Conservation (phyloP, 2,113 vertebrate species). For the Typhlomys cinereus region DNA sequence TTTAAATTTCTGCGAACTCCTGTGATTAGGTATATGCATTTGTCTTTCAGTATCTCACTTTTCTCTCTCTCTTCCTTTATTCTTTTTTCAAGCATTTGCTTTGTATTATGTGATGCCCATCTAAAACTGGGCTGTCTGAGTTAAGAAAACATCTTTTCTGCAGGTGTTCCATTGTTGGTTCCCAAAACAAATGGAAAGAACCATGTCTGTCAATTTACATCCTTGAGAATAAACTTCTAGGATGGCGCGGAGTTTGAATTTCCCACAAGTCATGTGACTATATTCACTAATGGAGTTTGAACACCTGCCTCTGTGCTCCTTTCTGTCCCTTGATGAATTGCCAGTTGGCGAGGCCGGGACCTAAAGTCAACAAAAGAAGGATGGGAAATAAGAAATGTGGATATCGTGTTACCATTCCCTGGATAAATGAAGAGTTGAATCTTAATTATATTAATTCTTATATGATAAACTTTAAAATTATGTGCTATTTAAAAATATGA, state of each 20-base stretch:
- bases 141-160: not conserved
- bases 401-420: not conserved
- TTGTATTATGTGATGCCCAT: not conserved
- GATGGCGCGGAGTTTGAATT: not conserved
- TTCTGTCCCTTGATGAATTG: conserved; percentile 16
- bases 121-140: not conserved
- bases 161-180: not conserved
- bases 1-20: not conserved
- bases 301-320: not conserved
- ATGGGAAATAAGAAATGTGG: not conserved
- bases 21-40: not conserved
- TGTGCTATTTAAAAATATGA: conserved; percentile 8
- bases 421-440: not conserved
- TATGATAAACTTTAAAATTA: not conserved
- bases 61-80: not conserved
- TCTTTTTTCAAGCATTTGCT: not conserved
- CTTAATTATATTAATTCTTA: conserved; percentile 5
- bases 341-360: not conserved
- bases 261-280: not conserved
- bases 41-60: not conserved
- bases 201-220: not conserved
- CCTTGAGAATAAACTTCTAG: not conserved
- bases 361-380: not conserved
- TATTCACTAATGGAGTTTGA: not conserved
- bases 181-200: not conserved